Base-by-base conservation (phyloP, 2,113 vertebrate species). In the Lycocorax pyrrhopterus region DNA sequence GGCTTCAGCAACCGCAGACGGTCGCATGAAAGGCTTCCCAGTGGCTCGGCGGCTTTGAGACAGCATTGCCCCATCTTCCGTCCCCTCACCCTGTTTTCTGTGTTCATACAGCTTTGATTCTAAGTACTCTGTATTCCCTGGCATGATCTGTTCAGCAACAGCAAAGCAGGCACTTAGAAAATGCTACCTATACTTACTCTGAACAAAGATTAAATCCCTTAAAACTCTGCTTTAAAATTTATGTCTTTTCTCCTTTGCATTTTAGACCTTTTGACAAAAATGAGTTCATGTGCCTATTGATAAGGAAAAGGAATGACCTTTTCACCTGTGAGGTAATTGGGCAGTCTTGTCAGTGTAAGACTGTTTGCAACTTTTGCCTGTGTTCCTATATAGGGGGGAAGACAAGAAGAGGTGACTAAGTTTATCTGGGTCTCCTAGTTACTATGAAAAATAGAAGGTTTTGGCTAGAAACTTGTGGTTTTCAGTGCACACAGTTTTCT, bases 21-120 rank as follows among this genome's bases (percentile, higher is more conserved):
- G 60, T 43, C 37, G 44, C n/a, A 78, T 81, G 66, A 95, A 97
- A 96, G 59, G 27, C 47, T 96, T 96, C 74, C 86, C 80, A 62
- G 73, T 1, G 9, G n/a, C 71, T 90, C 58, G 10, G 55, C 5
- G 16, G 55, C 87, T 95, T 69, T 92, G 64, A 97, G 93, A 56
- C 68, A 78, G 29, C 33, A 53, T 64, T 55, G 22, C 33, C 15
- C n/a, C 82, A 62, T 80, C 73, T 76, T 14, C 1, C 46, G 37
- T 47, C 16, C 30, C 19, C 51, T 90, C 44, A 21, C 44, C 74
- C 68, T 73, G 39, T 87, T 94, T 92, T 89, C 68, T 86, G 33
- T 52, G 94, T 91, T 55, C 44, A 56, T 67, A 7, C 27, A 30
- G 35, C 75, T 94, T 91, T 94, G 63, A 88, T 80, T 84, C 56